Evolutionary conservation across 2,797 vertebrate genomes (phyloP).

Genomic region (Australoheros facetus): DNA sequence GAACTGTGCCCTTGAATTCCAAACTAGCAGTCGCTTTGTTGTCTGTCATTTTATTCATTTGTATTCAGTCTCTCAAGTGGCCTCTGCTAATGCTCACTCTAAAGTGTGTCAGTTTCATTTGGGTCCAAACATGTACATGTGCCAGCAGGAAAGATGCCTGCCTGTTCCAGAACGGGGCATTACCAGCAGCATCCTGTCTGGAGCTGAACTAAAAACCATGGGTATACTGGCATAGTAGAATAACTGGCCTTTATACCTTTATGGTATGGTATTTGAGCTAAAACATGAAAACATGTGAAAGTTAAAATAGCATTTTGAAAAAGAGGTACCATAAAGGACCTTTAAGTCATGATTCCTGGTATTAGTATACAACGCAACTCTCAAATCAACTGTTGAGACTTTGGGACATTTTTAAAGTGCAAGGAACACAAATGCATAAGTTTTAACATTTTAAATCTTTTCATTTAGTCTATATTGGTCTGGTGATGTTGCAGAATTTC

Average conservation of each 20-base stretch:
- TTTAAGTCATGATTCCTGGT: background rate
- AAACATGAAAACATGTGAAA: background rate
- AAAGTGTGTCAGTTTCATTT: background rate
- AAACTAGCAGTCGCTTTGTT: background rate
- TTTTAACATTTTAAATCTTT: background rate
- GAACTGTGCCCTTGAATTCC: conserved; percentile 5
- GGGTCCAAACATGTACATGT: background rate
- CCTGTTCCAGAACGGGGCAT: background rate
- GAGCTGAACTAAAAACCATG: too few species aligned
- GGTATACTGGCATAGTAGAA: too few species aligned
- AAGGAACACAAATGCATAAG: too few species aligned
- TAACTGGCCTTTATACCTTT: too few species aligned
- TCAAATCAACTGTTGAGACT: background rate
- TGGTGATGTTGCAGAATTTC: too few species aligned
- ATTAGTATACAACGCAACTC: background rate
- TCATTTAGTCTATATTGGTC: background rate
- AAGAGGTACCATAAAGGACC: background rate
- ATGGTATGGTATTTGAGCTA: background rate
- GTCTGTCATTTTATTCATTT: background rate
- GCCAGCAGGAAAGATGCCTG: background rate
- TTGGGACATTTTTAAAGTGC: too few species aligned
- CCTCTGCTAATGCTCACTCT: background rate
- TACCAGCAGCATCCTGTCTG: too few species aligned
- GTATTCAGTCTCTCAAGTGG: background rate
- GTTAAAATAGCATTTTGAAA: background rate